These are phyloP conservation scores for Cryptotermes secundus DNA, from an alignment of 1,140 invertebrate species.

Conservation along the genomic window DNA sequence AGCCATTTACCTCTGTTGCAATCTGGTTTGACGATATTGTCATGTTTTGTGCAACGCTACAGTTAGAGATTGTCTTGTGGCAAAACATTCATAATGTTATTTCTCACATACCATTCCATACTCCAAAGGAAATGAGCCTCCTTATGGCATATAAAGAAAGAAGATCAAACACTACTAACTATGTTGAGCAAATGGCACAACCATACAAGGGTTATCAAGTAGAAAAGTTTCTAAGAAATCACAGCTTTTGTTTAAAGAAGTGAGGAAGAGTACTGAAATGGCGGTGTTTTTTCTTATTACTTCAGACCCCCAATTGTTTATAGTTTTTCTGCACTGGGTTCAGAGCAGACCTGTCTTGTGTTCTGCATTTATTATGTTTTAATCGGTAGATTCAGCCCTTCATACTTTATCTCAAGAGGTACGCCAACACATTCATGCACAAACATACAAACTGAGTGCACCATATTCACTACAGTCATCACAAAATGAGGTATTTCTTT, in stretches of 20 bases:
- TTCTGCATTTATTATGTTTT: not conserved
- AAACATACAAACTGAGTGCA: no score
- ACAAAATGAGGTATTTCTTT: not conserved
- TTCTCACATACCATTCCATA: slow-evolving; percentile 29
- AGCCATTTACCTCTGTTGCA: slow-evolving; percentile 28
- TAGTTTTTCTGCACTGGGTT: not conserved
- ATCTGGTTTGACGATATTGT: slow-evolving; percentile 33
- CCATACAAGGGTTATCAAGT: slow-evolving; percentile 40
- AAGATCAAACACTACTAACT: slow-evolving; percentile 28
- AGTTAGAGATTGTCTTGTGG: slow-evolving; percentile 34
- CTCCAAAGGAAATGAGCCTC: slow-evolving; percentile 23
- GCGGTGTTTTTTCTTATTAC: not conserved
- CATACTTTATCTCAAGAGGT: no score
- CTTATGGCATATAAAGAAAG: slow-evolving; percentile 23
- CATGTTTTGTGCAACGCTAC: slow-evolving; percentile 33
- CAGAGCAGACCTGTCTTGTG: not conserved
- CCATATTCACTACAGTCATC: not conserved
- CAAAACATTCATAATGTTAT: slow-evolving; percentile 30
- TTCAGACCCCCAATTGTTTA: not conserved
- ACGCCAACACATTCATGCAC: no score
- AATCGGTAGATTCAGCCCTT: no score
- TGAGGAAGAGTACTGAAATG: not conserved
- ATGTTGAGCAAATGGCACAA: slow-evolving; percentile 44
- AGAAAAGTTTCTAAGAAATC: slow-evolving; percentile 31
- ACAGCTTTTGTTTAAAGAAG: slow-evolving; percentile 31